Evolutionary conservation across 2,797 vertebrate genomes (phyloP).

Genomic region (Chiloscyllium punctatum): DNA sequence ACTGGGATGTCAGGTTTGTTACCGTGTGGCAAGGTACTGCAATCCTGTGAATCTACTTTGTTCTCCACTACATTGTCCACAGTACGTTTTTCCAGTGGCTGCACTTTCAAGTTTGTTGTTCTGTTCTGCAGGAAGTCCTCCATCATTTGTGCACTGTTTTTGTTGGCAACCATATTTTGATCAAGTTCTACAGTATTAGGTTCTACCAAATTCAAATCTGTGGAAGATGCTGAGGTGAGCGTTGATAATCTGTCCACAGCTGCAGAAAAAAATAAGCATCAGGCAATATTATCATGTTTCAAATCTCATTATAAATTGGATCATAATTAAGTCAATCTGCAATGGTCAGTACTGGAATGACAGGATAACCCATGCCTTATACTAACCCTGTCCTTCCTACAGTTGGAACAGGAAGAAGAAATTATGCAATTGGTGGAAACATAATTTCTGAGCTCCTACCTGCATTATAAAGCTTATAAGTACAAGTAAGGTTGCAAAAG

Average conservation of each 20-base stretch:
- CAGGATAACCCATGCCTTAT: conserved; percentile 39
- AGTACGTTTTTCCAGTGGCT: neutral
- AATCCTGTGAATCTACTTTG: conserved; percentile 40
- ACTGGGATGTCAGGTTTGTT: conserved; percentile 47
- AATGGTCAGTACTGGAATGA: neutral
- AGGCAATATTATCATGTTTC: neutral
- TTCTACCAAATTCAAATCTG: conserved; percentile 46
- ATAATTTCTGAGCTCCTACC: neutral
- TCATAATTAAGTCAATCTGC: neutral
- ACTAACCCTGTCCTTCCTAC: conserved; percentile 34
- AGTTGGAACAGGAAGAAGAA: neutral
- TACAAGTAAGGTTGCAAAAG: neutral
- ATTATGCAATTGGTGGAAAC: neutral
- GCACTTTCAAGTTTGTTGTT: neutral
- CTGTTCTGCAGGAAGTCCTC: conserved; percentile 40
- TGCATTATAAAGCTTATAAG: neutral
- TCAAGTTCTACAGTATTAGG: conserved; percentile 45
- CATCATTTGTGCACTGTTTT: conserved; percentile 40
- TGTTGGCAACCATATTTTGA: conserved; percentile 38
- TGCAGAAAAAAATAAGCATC: conserved; percentile 47
- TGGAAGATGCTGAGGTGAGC: conserved; percentile 56
- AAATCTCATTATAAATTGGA: neutral
- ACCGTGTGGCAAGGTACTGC: conserved; percentile 37
- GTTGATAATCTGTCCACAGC: conserved; percentile 67
- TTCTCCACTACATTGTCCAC: conserved; percentile 29